Base-by-base conservation (phyloP, 1,140 invertebrate genomes). In the Pristionchus pacificus region DNA sequence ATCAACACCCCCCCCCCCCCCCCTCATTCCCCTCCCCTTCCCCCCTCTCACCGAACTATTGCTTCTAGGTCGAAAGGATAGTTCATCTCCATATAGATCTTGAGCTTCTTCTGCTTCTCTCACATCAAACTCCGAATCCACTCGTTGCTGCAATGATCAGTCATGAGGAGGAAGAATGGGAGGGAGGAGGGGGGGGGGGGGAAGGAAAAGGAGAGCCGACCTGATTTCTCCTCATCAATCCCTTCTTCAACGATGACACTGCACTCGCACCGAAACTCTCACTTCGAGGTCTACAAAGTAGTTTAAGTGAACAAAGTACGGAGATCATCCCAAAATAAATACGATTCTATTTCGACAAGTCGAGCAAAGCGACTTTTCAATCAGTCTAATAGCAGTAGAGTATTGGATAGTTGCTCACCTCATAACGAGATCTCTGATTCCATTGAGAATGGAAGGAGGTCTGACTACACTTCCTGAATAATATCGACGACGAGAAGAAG, bases 191-290 rank as follows among this genome's bases (percentile, higher is more conserved):
- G 38, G 38, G n/a, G 19, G 38, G 38, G 38, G 19, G 38, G 38
- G 38, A 19, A 49, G 19, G 19, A 19, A 49, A 49, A 49, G 38
- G 38, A 49, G 38, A 19, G 38, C 6, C 6, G 38, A 49, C 38
- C 38, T 10, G 6, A 19, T 27, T 25, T 49, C 27, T 29, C 38
- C 14, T 19, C 13, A 28, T 27, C 57, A 60, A 13, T n/a, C 57
- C 49, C n/a, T 19, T 60, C 49, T 19, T 60, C 57, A 49, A 49
- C 19, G 38, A n/a, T n/a, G n/a, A 6, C 19, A 6, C 38, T 49
- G 6, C 38, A 49, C 3, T 14, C 19, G 65, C 24, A 28, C 49
- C 32, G 28, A 68, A n/a, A 60, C 65, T 68, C 49, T 60, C 65
- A 27, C 38, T 60, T 38, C 65, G 32, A 24, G 49, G 65, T 19